Percentiles rank a stretch among this genome's conserved stretches.
These are phyloP conservation scores for Meleagris gallopavo DNA, from an alignment of 2,113 vertebrate genomes.

Conservation along the genomic window DNA sequence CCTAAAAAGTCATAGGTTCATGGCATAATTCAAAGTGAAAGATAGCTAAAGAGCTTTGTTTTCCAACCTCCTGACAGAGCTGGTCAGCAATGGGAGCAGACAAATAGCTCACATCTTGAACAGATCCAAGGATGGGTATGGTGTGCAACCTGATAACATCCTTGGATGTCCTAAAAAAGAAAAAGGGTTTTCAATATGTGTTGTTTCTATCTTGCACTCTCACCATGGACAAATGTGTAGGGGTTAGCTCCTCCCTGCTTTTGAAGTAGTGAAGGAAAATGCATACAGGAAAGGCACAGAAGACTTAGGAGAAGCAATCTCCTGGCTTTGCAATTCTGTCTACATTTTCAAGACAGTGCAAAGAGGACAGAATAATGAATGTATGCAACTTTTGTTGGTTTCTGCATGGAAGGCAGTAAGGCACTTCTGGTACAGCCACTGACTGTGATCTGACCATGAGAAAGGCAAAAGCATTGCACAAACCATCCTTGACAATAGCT, in stretches of 20 bases:
- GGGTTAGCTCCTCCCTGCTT: neutral
- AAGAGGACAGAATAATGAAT: neutral
- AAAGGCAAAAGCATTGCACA: neutral
- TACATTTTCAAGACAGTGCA: neutral
- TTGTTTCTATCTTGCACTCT: neutral
- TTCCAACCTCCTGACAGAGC: neutral
- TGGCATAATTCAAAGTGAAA: neutral
- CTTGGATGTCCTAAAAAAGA: neutral
- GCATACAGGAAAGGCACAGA: neutral
- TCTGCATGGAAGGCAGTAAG: neutral
- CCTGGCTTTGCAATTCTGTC: neutral
- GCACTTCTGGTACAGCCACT: neutral
- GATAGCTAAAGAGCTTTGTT: neutral
- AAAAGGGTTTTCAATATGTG: neutral
- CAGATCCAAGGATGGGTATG: neutral
- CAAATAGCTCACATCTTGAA: neutral
- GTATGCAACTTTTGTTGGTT: neutral
- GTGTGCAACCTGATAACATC: fast-evolving
- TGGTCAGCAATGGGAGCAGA: neutral
- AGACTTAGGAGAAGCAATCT: neutral
- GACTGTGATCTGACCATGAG: neutral
- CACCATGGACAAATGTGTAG: neutral
- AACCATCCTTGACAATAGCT: neutral
- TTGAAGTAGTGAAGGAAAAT: neutral
- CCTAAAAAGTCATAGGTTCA: neutral